Conservation (phyloP, 2,888 invertebrate species). For the Brenthis daphne region DNA sequence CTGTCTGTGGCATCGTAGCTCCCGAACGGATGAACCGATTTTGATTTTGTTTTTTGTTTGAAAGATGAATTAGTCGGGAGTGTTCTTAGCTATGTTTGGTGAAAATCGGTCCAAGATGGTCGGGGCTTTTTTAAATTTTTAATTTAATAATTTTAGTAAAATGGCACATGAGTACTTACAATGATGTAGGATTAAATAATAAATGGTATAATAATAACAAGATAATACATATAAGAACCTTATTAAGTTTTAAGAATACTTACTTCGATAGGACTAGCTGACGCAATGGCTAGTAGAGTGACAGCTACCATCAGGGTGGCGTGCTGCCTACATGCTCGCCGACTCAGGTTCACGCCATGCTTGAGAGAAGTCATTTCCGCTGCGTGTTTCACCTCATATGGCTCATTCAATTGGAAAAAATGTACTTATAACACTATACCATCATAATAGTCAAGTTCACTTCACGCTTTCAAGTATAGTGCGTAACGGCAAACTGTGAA, state of each 20-base stretch:
- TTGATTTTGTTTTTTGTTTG: too few relatives aligned
- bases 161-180: too few relatives aligned
- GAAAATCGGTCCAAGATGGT: too few relatives aligned
- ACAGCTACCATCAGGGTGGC: constrained; percentile 34
- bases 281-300: constrained; percentile 40
- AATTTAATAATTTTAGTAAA: too few relatives aligned
- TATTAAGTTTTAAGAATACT: constrained; percentile 46
- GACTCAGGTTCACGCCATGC: constrained; percentile 86
- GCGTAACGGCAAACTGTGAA: constrained; percentile 12
- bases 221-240: neutral
- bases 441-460: constrained; percentile 21
- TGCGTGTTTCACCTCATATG: constrained; percentile 53
- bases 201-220: neutral
- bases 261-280: constrained; percentile 65
- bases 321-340: constrained; percentile 85
- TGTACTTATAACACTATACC: constrained; percentile 30
- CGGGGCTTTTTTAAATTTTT: too few relatives aligned
- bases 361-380: constrained; percentile 80
- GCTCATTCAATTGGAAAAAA: constrained; percentile 38
- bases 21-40: too few relatives aligned
- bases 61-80: too few relatives aligned
- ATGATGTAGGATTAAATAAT: neutral
- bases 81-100: too few relatives aligned
- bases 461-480: constrained; percentile 19
- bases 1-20: too few relatives aligned